Base-by-base conservation (phyloP, 1,140 invertebrate species). In the Diorhabda carinulata region DNA sequence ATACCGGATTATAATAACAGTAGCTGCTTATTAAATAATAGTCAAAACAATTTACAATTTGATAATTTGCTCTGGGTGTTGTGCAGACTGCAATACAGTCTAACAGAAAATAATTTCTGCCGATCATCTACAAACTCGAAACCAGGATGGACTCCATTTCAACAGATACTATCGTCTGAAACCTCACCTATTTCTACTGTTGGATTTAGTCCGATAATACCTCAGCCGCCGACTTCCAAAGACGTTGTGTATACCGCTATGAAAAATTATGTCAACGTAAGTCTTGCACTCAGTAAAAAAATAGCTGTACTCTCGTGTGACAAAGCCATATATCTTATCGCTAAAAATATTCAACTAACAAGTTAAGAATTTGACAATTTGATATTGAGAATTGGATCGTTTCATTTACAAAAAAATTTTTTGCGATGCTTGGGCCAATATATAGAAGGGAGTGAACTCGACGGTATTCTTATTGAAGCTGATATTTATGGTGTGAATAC, bases 231-330 rank as follows among this genome's bases (percentile, higher is more conserved):
- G 41, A 57, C 64, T 57, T 57, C 47, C 8, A 10, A 58, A 67
- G 58, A 66, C 41, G 57, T 67, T 59, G 69, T 70, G 41, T 67
- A 67, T 44, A 69, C 68, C 41, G 61, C 62, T 65, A 69, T 69
- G 63, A 63, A 69, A 69, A 69, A 69, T 65, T 69, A 60, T 69
- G 64, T 70, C 43, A 65, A 69, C 68, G 62, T 69, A 65, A 69
- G 68, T 66, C 5, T 57, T 65, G 43, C 68, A 65, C 62, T 69
- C 5, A 43, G 43, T 58, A 69, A 65, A 69, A 43, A 66, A 63
- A 70, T 63, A 43, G 58, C 60, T 43, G 59, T 67, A 47, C 61
- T 70, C 10, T 67, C 69, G 44, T 70, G 64, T 9, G 65, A 67
- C 43, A 70, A 67, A 60, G 10, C 59, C 5, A 70, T 67, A 67